Base-by-base conservation (phyloP, 1,140 invertebrate genomes). In the Sipha flava region DNA sequence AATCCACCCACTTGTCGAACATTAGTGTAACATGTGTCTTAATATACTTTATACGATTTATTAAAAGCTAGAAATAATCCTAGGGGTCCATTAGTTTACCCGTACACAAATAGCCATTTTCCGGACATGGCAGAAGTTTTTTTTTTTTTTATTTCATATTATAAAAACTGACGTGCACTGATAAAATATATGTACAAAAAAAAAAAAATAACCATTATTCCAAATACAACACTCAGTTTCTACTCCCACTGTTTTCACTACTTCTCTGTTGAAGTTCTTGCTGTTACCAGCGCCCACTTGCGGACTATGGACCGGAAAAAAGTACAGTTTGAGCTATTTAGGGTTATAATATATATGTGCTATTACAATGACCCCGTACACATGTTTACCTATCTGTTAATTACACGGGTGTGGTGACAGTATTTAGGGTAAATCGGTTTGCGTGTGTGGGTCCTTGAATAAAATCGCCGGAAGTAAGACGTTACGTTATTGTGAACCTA, bases 1-100 rank as follows among this genome's bases (percentile, higher is more conserved):
- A 47, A 18, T 29, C 64, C 23, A 10, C 66, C 66, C 66, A 70
- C 66, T 70, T 70, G 66, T 70, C 66, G 66, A 43, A 47, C 40
- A 10, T 14, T 29, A 16, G 7, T 26, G 43, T 43, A 45, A 47
- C 66, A 70, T 12, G 66, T 47, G 66, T 45, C n/a, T 3, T 49
- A 49, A 43, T 12, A 12, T 10, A 43, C 21, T 23, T 37, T 23
- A 14, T 16, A 66, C 40, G 43, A 14, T 66, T 43, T 66, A 43
- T 66, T 16, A 66, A 66, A 66, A 66, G 34, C n/a, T 66, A 31
- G 10, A 66, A 40, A 66, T 40, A 37, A n/a, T 34, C 31, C 59
- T 64, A n/a, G 31, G 18, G 29, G 34, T 64, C 31, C 59, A 64
- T 64, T 64, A 64, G n/a, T 21, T 31, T 9, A 18, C 57, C 26